These are phyloP conservation scores for Sycobia sp. DNA, from an alignment of 1,140 invertebrate genomes.

Conservation along the genomic window DNA sequence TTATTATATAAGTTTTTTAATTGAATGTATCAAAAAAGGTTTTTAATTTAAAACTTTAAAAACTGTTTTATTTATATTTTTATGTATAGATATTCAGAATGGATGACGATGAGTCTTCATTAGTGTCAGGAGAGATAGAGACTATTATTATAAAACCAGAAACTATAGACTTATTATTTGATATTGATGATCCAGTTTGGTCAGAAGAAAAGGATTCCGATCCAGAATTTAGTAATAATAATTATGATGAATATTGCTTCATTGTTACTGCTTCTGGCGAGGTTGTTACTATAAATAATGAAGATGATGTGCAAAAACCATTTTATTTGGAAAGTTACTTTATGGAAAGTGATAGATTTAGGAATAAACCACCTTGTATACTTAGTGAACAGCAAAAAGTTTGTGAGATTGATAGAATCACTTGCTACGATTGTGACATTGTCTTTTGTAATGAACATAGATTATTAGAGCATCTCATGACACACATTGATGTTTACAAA, in stretches of 20 bases:
- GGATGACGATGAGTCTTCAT: conserved; percentile 31
- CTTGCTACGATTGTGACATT: conserved; percentile 34
- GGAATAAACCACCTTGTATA: conserved; percentile 9
- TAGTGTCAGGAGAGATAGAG: conserved; percentile 34
- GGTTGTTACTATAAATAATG: conserved; percentile 21
- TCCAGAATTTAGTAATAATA: conserved; percentile 9
- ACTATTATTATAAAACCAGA: conserved; percentile 37
- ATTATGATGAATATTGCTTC: conserved; percentile 15
- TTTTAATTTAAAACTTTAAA: background rate
- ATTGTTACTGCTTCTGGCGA: conserved; percentile 29
- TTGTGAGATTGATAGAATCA: conserved; percentile 31
- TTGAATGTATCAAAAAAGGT: background rate
- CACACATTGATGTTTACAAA: conserved; percentile 34
- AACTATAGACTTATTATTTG: conserved; percentile 29
- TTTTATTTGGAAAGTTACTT: conserved; percentile 38
- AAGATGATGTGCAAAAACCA: conserved; percentile 31
- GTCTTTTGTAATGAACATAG: conserved; percentile 34
- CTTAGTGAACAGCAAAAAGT: conserved; percentile 7
- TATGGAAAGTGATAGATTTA: conserved; percentile 24
- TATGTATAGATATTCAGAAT: conserved; percentile 27
- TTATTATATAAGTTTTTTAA: background rate
- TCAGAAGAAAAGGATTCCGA: conserved; percentile 19
- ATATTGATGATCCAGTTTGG: conserved; percentile 14
- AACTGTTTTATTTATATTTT: background rate
- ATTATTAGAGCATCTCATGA: conserved; percentile 35